These are phyloP conservation scores for Vespertilio murinus DNA, from an alignment of 2,797 vertebrate species.

Conservation along the genomic window DNA sequence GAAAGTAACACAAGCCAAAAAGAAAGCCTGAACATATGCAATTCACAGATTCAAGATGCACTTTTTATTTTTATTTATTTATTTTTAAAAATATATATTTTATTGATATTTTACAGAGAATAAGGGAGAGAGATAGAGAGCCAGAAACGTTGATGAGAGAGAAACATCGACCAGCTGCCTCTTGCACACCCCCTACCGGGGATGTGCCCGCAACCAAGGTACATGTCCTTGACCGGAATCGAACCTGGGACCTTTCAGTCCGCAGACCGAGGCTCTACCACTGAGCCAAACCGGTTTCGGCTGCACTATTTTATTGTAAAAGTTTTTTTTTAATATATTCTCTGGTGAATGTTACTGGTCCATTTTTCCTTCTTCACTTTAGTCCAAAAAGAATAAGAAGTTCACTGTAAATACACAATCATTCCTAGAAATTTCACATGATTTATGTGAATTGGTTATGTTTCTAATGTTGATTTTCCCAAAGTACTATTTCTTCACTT, in stretches of 20 bases:
- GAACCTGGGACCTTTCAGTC: too few relatives aligned
- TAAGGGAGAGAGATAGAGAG: too few relatives aligned
- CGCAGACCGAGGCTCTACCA: too few relatives aligned
- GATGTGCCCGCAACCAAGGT: too few relatives aligned
- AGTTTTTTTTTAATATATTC: neutral
- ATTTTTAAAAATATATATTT: too few relatives aligned
- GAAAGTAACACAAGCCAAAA: neutral
- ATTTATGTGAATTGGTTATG: neutral
- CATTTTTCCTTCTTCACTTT: conserved; percentile 19
- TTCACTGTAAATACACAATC: neutral
- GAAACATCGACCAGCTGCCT: too few relatives aligned
- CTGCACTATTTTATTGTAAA: conserved; percentile 35
- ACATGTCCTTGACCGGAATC: too few relatives aligned
- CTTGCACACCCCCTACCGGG: too few relatives aligned
- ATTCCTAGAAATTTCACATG: neutral
- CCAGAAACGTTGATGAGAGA: too few relatives aligned
- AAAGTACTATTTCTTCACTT: neutral
- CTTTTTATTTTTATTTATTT: too few relatives aligned
- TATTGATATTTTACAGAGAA: too few relatives aligned
- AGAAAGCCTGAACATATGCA: neutral
- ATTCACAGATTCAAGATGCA: conserved; percentile 23
- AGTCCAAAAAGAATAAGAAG: conserved; percentile 21
- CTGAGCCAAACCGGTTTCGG: too few relatives aligned
- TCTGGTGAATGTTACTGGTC: neutral
- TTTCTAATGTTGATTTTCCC: neutral